phyloP scores from a whole-genome alignment of 2,797 vertebrate genomes.

The Peromyscus attwateri region DNA sequence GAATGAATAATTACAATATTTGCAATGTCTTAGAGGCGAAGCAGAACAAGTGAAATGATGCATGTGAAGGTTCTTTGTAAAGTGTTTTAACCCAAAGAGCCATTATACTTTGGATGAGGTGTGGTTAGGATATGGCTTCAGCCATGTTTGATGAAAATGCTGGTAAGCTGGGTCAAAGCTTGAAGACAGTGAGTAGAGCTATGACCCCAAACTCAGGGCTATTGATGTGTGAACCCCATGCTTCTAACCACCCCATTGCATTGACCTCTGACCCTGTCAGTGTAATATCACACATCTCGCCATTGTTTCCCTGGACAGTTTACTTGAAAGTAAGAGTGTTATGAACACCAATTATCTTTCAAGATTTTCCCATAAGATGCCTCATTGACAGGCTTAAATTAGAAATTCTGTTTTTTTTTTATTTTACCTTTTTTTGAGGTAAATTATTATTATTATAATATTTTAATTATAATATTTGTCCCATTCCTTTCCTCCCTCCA shows the following conservation, averaged over 20 bases:
- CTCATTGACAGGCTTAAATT: neutral
- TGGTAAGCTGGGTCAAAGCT: neutral
- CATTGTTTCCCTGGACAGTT: neutral
- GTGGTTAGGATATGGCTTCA: neutral
- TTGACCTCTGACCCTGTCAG: neutral
- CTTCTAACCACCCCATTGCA: neutral
- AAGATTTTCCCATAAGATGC: neutral
- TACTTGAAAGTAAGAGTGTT: conserved; percentile 4
- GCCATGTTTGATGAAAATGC: neutral
- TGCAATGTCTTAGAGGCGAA: neutral
- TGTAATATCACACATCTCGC: neutral
- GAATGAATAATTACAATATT: neutral
- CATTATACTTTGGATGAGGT: neutral
- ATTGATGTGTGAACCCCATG: neutral
- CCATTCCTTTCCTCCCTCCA: neutral
- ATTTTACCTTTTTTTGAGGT: neutral
- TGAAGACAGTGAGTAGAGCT: neutral
- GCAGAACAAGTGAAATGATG: neutral
- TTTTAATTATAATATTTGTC: neutral
- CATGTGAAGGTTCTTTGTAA: conserved; percentile 1
- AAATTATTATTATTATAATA: too few species aligned
- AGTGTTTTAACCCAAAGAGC: neutral
- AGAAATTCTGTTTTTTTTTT: neutral
- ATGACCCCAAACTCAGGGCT: neutral
- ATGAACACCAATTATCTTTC: neutral